These are phyloP conservation scores for Napeogenes sylphis DNA, from an alignment of 2,888 invertebrate species.

Conservation along the genomic window DNA sequence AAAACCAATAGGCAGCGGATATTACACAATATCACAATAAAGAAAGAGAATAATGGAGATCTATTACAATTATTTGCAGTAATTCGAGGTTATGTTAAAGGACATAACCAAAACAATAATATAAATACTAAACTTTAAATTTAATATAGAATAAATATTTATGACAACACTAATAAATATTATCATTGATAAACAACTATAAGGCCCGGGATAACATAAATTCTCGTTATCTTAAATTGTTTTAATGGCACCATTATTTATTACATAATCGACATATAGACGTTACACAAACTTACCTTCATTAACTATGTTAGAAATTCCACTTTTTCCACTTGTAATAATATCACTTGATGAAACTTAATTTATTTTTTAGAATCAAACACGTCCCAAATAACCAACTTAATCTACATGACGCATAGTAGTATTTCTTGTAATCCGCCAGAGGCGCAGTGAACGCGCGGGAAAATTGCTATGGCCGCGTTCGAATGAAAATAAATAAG, in stretches of 20 bases:
- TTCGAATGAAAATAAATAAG: slow-evolving; percentile 12
- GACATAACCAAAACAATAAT: slow-evolving; percentile 7
- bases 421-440: slow-evolving; percentile 45
- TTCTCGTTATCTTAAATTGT: slow-evolving; percentile 44
- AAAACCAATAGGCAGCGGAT: neutral
- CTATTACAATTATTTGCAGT: neutral
- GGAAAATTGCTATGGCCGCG: slow-evolving; percentile 32
- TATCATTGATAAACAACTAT: slow-evolving; percentile 5
- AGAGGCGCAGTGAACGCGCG: slow-evolving; percentile 39
- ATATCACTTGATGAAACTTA: slow-evolving; percentile 16
- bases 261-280: slow-evolving; percentile 57
- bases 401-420: slow-evolving; percentile 52
- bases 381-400: slow-evolving; percentile 49
- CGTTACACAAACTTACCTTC: slow-evolving; percentile 51
- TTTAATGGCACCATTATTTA: slow-evolving; percentile 35
- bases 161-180: neutral
- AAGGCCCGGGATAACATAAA: slow-evolving; percentile 19
- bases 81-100: slow-evolving; percentile 21
- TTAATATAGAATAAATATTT: neutral
- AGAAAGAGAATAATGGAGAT: neutral
- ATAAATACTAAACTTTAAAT: neutral
- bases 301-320: slow-evolving; percentile 21
- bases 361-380: slow-evolving; percentile 42
- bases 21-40: neutral
- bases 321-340: slow-evolving; percentile 12